Conservation (phyloP, 2,113 vertebrate species). For the Macrotus californicus region DNA sequence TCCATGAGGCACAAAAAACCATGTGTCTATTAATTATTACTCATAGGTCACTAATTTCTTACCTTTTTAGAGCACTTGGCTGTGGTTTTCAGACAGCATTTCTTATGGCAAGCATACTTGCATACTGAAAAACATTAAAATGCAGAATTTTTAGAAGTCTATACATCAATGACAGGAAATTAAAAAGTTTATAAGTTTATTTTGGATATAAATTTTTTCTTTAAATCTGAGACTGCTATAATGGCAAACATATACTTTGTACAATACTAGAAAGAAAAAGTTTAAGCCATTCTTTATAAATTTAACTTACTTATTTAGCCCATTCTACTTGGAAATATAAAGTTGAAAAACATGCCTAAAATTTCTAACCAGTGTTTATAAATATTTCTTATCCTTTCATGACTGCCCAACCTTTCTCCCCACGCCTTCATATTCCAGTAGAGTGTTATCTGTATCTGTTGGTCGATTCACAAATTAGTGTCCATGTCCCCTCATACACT, state of each 20-base stretch:
- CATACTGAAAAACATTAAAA: constrained; percentile 88
- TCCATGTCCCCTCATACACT: not conserved
- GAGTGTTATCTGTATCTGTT: not conserved
- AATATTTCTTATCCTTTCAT: not conserved
- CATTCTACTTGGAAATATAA: not conserved
- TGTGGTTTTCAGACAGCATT: constrained; percentile 94
- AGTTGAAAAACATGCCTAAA: constrained; percentile 22
- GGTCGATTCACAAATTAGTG: not conserved
- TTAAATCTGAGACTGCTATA: not conserved
- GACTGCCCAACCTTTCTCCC: not conserved
- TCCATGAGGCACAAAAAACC: no score
- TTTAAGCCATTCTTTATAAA: not conserved
- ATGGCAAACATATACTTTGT: not conserved
- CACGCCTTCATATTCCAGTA: not conserved
- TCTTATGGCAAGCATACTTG: constrained; percentile 97
- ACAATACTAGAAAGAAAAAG: not conserved
- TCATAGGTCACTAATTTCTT: constrained; percentile 51
- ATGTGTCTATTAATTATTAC: not conserved
- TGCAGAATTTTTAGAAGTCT: constrained; percentile 12
- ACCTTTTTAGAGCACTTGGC: constrained; percentile 98
- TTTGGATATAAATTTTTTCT: not conserved
- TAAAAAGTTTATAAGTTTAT: not conserved
- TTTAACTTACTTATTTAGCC: not conserved
- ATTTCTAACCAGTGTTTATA: constrained; percentile 4
- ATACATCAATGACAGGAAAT: not conserved